Evolutionary conservation across 2,113 vertebrate species (phyloP).

Genomic region (Progne subis): DNA sequence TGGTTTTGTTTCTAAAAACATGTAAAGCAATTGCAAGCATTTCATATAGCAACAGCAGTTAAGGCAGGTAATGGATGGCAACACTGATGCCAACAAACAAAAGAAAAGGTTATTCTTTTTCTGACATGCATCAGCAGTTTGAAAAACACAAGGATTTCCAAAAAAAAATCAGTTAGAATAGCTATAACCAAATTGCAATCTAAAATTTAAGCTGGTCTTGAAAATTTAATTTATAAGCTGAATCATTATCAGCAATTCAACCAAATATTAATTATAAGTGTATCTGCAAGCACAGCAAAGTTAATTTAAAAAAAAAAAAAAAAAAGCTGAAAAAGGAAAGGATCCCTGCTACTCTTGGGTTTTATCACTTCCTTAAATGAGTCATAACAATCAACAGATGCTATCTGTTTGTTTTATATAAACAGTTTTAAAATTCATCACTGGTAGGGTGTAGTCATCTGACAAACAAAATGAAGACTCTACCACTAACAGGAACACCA

Average conservation of each 20-base stretch:
- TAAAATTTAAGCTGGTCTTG: background rate
- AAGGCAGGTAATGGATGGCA: background rate
- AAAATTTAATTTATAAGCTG: background rate
- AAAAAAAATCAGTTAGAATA: background rate
- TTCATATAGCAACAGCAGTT: background rate
- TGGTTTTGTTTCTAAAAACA: background rate
- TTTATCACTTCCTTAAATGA: conserved; percentile 53
- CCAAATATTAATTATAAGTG: background rate
- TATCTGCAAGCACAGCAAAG: background rate
- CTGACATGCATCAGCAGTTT: background rate
- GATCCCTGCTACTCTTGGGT: background rate
- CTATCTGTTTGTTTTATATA: conserved; percentile 20
- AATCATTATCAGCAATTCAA: background rate
- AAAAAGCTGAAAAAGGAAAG: background rate
- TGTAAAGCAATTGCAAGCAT: background rate
- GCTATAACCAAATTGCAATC: background rate
- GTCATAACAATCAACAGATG: conserved; percentile 39
- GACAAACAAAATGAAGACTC: conserved; percentile 16
- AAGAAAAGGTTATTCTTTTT: background rate
- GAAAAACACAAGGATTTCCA: background rate
- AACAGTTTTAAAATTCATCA: conserved; percentile 3
- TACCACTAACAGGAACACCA: conserved; percentile 19
- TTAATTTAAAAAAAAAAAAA: background rate
- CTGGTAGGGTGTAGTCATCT: conserved; percentile 17
- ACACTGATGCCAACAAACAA: background rate